phyloP scores from a whole-genome alignment of 1,140 invertebrate species.

The Brachionus rotundiformis region DNA sequence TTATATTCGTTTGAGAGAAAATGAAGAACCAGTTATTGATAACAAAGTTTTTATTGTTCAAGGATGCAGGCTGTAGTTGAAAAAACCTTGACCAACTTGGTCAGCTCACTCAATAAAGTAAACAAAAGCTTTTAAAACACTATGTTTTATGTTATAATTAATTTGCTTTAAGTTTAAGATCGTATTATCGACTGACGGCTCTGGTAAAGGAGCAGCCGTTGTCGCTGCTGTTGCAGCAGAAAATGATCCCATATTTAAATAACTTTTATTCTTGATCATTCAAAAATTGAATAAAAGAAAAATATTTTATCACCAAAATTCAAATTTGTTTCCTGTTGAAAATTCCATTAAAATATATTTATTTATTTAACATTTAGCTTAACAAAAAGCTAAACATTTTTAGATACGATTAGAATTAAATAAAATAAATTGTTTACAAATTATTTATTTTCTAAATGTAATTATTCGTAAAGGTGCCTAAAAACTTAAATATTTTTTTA shows the following conservation, averaged over 20 bases:
- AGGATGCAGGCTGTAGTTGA: slow-evolving; percentile 94
- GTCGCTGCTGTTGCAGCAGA: slow-evolving; percentile 24
- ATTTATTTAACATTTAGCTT: background rate
- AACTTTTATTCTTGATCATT: background rate
- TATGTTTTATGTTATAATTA: no score
- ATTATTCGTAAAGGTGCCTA: background rate
- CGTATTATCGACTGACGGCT: slow-evolving; percentile 40
- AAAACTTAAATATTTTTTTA: no score
- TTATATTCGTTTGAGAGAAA: slow-evolving; percentile 72
- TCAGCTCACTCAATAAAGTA: slow-evolving; percentile 58
- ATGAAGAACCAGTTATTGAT: slow-evolving; percentile 76
- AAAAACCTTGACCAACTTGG: slow-evolving; percentile 80
- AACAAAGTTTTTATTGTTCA: slow-evolving; percentile 74
- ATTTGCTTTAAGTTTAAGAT: slow-evolving; percentile 42
- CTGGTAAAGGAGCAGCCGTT: slow-evolving; percentile 48
- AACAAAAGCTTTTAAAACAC: no score
- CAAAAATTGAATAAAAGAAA: background rate
- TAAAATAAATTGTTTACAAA: background rate
- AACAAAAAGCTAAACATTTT: background rate
- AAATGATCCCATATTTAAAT: slow-evolving; percentile 48
- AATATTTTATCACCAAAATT: background rate
- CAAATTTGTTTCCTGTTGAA: background rate
- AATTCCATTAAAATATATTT: background rate
- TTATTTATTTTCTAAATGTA: background rate
- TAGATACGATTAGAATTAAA: background rate